Evolutionary conservation across 2,113 vertebrate genomes (phyloP).

Genomic region (pig (Sus scrofa)): T2T-Sscrofa CM000812.6:158325001-158325500

Average conservation of each 20-base stretch:
- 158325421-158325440: neutral
- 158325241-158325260: neutral
- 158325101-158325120: neutral
- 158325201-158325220: neutral
- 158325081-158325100: neutral
- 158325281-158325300: rapidly evolving
- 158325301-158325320: rapidly evolving
- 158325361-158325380: neutral
- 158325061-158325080: neutral
- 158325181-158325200: neutral
- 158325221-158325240: neutral
- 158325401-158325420: neutral
- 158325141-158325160: neutral
- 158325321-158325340: neutral
- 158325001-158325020: rapidly evolving
- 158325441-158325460: neutral
- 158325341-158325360: rapidly evolving
- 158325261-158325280: neutral
- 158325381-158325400: neutral
- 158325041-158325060: neutral
- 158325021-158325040: neutral
- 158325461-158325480: too few relatives aligned
- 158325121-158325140: neutral
- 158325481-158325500: neutral
- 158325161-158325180: rapidly evolving